Evolutionary conservation across 1,140 invertebrate genomes (phyloP).

Genomic region (Drosophila carrolli): DNA sequence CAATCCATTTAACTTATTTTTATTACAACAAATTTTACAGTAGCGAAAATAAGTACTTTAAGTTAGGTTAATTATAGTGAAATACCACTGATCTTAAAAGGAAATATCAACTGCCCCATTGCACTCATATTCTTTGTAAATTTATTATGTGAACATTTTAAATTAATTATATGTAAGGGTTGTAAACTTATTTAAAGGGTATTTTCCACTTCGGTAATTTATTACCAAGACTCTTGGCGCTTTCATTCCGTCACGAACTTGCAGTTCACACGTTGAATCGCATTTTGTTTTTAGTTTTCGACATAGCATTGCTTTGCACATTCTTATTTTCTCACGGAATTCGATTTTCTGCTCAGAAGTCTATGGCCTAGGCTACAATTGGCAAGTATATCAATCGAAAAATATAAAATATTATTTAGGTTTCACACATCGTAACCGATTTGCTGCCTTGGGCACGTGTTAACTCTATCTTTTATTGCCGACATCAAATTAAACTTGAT

Average conservation of each 20-base stretch:
- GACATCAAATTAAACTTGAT: constrained; percentile 62
- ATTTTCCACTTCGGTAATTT: not conserved
- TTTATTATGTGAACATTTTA: too few relatives aligned
- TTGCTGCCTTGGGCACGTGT: constrained; percentile 5
- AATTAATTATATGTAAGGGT: too few relatives aligned
- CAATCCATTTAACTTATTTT: too few relatives aligned
- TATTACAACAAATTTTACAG: too few relatives aligned
- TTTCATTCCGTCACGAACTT: constrained; percentile 45
- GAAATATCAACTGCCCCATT: too few relatives aligned
- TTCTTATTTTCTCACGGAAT: constrained; percentile 3
- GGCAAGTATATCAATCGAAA: not conserved
- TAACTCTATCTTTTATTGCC: constrained; percentile 51
- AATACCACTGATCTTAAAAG: too few relatives aligned
- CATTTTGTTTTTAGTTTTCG: constrained; percentile 48
- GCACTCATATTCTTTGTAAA: too few relatives aligned
- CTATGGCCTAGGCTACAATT: constrained; percentile 8
- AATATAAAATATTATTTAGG: not conserved
- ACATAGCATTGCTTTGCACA: constrained; percentile 1
- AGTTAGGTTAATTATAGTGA: too few relatives aligned
- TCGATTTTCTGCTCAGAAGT: not conserved
- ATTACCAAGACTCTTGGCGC: not conserved
- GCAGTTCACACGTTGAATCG: constrained; percentile 60
- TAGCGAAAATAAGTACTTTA: too few relatives aligned
- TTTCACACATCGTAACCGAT: constrained; percentile 1
- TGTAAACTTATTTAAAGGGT: not conserved